Evolutionary conservation across 2,888 invertebrate species (phyloP).

Genomic region (Synanthedon andrenaeformis): DNA sequence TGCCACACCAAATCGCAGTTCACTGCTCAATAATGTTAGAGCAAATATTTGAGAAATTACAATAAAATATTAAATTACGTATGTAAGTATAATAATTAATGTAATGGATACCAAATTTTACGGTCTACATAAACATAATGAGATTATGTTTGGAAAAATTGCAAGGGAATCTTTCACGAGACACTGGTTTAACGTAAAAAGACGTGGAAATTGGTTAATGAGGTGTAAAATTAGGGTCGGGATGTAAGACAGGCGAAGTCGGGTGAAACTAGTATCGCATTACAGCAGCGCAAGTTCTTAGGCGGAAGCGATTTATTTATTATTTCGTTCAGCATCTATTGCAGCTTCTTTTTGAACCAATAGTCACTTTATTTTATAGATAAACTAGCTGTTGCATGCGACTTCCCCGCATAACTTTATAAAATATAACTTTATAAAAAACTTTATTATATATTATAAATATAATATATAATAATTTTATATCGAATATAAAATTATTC

Average conservation of each 20-base stretch:
- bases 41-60: not conserved
- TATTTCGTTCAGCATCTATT: slow-evolving; percentile 4
- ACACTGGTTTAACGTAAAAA: slow-evolving; percentile 48
- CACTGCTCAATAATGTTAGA: not conserved
- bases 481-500: too few relatives aligned
- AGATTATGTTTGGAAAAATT: slow-evolving; percentile 17
- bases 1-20: not conserved
- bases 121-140: slow-evolving; percentile 39
- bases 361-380: too few relatives aligned
- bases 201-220: slow-evolving; percentile 53
- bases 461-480: too few relatives aligned
- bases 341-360: too few relatives aligned
- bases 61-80: slow-evolving; percentile 10
- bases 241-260: slow-evolving; percentile 29
- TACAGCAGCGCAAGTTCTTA: slow-evolving; percentile 21
- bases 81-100: slow-evolving; percentile 28
- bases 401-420: too few relatives aligned
- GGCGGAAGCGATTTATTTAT: slow-evolving; percentile 5
- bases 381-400: too few relatives aligned
- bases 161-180: slow-evolving; percentile 26
- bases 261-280: slow-evolving; percentile 32
- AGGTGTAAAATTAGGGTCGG: slow-evolving; percentile 64
- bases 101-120: slow-evolving; percentile 41
- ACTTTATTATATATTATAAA: too few relatives aligned
- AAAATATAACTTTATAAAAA: too few relatives aligned